phyloP scores from a whole-genome alignment of 2,113 vertebrate species.

The Lepisosteus osseus region DNA sequence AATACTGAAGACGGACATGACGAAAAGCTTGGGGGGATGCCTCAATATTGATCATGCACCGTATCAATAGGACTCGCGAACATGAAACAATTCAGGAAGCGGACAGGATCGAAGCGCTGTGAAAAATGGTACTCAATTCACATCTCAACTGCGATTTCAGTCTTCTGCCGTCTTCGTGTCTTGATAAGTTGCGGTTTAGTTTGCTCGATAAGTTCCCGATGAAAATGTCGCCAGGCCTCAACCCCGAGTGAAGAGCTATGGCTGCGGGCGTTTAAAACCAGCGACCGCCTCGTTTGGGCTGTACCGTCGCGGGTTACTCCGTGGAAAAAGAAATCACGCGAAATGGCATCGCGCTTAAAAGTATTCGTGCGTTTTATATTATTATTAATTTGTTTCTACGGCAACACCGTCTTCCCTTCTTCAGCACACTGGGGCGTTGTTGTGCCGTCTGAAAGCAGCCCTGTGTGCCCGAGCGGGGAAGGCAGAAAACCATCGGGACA shows the following conservation, averaged over 20 bases:
- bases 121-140: no score
- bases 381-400: not conserved
- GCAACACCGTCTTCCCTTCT: not conserved
- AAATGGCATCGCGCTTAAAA: not conserved
- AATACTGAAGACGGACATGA: no score
- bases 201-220: no score
- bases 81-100: no score
- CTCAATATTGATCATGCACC: no score
- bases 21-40: no score
- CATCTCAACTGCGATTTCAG: no score
- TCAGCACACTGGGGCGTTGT: conserved; percentile 16
- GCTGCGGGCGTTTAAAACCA: conserved; percentile 6
- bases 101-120: no score
- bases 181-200: no score
- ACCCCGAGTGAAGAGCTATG: not conserved
- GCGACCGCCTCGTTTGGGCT: not conserved
- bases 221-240: not conserved
- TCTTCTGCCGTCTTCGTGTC: no score
- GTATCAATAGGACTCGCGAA: no score
- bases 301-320: not conserved
- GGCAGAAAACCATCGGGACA: not conserved
- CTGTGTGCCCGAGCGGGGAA: not conserved
- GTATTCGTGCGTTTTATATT: not conserved
- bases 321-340: no score
- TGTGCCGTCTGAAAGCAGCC: conserved; percentile 12